Evolutionary conservation across 2,888 invertebrate species (phyloP).

Genomic region (Macrostomum cliftonense): DNA sequence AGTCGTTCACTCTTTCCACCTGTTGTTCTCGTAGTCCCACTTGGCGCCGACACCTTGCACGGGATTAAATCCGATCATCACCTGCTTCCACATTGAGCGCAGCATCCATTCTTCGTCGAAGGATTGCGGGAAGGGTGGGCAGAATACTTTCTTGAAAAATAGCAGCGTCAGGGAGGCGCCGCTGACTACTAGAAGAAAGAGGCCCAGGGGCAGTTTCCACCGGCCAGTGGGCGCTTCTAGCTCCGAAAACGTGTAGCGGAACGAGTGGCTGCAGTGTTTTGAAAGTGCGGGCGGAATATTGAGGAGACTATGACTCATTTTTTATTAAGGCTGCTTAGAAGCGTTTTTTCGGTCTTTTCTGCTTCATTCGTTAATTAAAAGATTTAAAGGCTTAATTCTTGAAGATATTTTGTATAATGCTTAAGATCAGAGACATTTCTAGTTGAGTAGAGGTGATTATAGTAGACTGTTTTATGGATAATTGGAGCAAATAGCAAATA

Average conservation of each 20-base stretch:
- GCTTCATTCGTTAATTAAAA: too few species aligned
- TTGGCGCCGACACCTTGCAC: constrained; percentile 58
- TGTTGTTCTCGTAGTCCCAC: constrained; percentile 71
- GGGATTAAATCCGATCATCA: constrained; percentile 56
- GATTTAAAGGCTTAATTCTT: too few species aligned
- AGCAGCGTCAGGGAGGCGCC: constrained; percentile 1
- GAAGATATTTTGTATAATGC: too few species aligned
- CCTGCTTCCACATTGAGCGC: constrained; percentile 57
- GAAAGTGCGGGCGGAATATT: neutral
- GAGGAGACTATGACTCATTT: too few species aligned
- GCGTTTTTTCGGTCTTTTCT: too few species aligned
- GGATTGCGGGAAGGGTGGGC: constrained; percentile 43
- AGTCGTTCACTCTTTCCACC: constrained; percentile 58
- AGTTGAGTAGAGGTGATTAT: too few species aligned
- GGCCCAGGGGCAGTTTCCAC: constrained; percentile 54
- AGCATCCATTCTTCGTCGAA: constrained; percentile 53
- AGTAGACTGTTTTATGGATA: too few species aligned
- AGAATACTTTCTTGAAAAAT: neutral
- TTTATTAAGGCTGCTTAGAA: too few species aligned
- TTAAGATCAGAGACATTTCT: too few species aligned
- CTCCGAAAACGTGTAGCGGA: constrained; percentile 78
- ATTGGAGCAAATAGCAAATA: too few species aligned
- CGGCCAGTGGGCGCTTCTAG: constrained; percentile 64
- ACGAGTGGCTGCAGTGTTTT: constrained; percentile 59
- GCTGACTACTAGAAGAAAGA: constrained; percentile 2